These are phyloP conservation scores for Actinia tenebrosa DNA, from an alignment of 64 coral and sea anemone species.

Conservation along the genomic window DNA sequence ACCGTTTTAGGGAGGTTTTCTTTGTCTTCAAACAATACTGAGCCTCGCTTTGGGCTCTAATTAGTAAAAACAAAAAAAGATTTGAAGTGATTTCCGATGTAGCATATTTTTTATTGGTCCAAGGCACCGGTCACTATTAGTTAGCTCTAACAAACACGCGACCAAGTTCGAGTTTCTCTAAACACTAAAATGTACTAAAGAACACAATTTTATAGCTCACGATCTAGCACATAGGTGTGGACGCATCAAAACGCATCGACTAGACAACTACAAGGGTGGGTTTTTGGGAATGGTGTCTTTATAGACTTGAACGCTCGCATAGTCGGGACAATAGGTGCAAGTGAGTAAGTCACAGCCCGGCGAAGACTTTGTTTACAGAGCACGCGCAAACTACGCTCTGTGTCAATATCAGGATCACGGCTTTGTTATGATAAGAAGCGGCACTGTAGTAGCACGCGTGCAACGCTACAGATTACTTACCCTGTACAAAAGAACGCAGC, in stretches of 20 bases:
- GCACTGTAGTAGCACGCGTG: constrained; percentile 51
- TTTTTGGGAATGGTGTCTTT: neutral
- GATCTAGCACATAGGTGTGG: neutral
- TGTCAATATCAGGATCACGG: constrained; percentile 57
- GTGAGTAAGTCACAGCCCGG: neutral
- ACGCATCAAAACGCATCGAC: neutral
- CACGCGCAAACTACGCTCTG: constrained; percentile 23
- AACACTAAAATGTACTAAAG: neutral
- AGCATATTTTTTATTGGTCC: neutral
- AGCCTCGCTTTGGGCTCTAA: neutral
- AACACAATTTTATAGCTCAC: neutral
- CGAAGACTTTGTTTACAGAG: constrained; percentile 3
- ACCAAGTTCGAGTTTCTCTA: neutral
- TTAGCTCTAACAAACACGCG: neutral
- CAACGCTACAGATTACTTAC: constrained; percentile 53
- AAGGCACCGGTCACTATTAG: neutral
- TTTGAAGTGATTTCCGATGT: constrained; percentile 11
- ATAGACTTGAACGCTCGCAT: neutral
- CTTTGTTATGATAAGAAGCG: constrained; percentile 67
- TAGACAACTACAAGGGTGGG: neutral
- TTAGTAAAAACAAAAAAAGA: neutral
- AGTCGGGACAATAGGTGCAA: neutral
- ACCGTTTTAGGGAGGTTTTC: neutral
- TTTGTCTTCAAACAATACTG: neutral
- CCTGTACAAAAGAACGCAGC: constrained; percentile 35